These are phyloP conservation scores for Erebia aethiops DNA, from an alignment of 2,888 invertebrate species.

Conservation along the genomic window DNA sequence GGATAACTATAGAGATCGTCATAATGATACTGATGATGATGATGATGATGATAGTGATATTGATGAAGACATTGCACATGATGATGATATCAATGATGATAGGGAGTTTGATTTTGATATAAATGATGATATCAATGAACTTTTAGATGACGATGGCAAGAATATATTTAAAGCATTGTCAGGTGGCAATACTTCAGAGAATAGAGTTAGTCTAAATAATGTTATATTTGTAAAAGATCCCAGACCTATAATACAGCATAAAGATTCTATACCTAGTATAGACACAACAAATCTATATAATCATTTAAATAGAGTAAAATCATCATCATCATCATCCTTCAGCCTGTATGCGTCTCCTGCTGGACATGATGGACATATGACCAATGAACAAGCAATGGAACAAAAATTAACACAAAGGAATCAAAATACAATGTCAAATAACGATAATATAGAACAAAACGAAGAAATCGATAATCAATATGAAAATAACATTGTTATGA, in stretches of 20 bases:
- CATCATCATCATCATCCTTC: no score
- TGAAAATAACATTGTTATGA: no score
- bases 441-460: not conserved
- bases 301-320: not conserved
- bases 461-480: no score
- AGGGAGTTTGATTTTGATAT: not conserved
- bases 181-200: not conserved
- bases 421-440: not conserved
- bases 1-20: not conserved
- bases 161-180: no score
- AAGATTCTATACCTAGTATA: not conserved
- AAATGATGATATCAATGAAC: not conserved
- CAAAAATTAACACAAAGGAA: no score
- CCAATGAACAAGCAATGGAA: not conserved
- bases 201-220: not conserved
- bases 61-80: not conserved
- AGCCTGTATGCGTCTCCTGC: no score
- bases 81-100: not conserved
- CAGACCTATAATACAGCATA: not conserved
- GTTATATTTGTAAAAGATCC: not conserved
- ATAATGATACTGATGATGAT: no score
- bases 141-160: not conserved
- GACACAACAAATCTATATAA: not conserved
- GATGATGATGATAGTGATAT: no score
- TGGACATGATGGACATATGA: not conserved